Evolutionary conservation across 2,888 invertebrate species (phyloP).

Genomic region (Esperia sulphurella): DNA sequence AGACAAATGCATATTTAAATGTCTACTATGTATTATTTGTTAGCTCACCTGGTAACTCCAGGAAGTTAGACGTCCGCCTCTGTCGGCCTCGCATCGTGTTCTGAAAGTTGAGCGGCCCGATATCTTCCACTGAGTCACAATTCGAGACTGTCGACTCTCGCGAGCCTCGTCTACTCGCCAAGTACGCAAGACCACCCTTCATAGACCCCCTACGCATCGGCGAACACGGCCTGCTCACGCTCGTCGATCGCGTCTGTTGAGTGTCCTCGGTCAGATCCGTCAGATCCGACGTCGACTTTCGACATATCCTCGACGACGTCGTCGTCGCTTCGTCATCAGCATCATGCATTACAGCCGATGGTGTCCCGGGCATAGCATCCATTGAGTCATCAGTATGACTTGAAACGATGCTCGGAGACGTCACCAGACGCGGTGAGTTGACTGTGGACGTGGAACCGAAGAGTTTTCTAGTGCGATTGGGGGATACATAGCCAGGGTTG

Average conservation of each 20-base stretch:
- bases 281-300: slow-evolving; percentile 89
- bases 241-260: slow-evolving; percentile 80
- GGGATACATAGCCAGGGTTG: slow-evolving; percentile 81
- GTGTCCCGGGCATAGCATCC: slow-evolving; percentile 63
- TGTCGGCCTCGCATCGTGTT: slow-evolving; percentile 88
- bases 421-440: slow-evolving; percentile 58
- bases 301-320: slow-evolving; percentile 74
- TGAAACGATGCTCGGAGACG: slow-evolving; percentile 71
- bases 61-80: slow-evolving; percentile 90
- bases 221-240: slow-evolving; percentile 81
- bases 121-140: slow-evolving; percentile 82
- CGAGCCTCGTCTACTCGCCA: slow-evolving; percentile 92
- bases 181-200: slow-evolving; percentile 85
- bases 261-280: slow-evolving; percentile 78
- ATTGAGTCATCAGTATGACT: slow-evolving; percentile 71
- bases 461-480: slow-evolving; percentile 62
- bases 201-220: slow-evolving; percentile 84
- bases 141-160: slow-evolving; percentile 88
- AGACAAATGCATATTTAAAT: no score
- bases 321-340: slow-evolving; percentile 70
- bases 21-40: no score
- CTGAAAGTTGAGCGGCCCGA: slow-evolving; percentile 89
- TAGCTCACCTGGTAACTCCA: slow-evolving; percentile 88
- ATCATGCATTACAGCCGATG: slow-evolving; percentile 57
- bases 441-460: slow-evolving; percentile 71